Conservation (phyloP, 2,113 vertebrate genomes). For the Otis tarda region DNA sequence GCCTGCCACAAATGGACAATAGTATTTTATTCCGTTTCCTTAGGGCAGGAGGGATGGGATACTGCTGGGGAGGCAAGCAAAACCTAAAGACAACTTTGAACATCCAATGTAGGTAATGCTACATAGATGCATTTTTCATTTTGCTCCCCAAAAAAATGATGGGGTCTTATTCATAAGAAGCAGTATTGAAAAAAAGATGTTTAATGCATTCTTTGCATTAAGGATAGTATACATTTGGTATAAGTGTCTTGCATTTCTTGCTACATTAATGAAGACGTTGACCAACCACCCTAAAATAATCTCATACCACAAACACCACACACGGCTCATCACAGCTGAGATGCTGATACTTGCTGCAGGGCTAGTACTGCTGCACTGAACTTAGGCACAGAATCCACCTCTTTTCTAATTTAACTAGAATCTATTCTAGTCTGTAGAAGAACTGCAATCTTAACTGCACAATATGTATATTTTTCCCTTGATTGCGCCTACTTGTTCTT, state of each 20-base stretch:
- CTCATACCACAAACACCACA: not conserved
- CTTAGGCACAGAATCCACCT: constrained; percentile 7
- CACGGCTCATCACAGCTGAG: not conserved
- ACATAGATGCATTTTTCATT: not conserved
- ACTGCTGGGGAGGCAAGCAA: not conserved
- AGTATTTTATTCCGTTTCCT: not conserved
- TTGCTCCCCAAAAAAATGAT: not conserved
- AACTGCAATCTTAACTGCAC: constrained; percentile 49
- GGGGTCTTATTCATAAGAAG: not conserved
- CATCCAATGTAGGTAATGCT: not conserved
- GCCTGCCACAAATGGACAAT: not conserved
- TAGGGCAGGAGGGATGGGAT: not conserved
- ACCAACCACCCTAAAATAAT: constrained; percentile 20
- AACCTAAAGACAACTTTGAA: not conserved
- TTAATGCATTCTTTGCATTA: not conserved
- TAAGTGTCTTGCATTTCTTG: not conserved
- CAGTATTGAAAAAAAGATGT: accelerated
- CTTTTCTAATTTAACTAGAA: constrained; percentile 49
- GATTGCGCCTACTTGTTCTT: constrained; percentile 67
- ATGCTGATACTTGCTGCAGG: constrained; percentile 8
- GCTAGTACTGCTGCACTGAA: not conserved
- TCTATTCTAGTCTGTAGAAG: constrained; percentile 36
- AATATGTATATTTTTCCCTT: constrained; percentile 62
- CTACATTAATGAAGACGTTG: not conserved
- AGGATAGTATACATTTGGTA: not conserved